Base-by-base conservation (phyloP, 2,113 vertebrate genomes). In the Eonycteris spelaea region DNA sequence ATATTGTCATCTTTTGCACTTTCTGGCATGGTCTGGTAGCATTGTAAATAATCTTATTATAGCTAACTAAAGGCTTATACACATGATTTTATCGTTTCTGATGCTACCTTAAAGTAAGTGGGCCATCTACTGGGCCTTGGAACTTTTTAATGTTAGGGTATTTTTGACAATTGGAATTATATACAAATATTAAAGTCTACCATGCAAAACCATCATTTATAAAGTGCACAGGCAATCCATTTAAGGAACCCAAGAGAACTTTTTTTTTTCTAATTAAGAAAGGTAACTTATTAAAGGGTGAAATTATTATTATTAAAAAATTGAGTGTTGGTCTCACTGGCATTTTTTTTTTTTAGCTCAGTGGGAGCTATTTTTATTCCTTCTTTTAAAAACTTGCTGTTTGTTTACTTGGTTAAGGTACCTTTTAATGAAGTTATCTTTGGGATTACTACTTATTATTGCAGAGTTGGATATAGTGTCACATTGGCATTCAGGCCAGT, bases 121-220 rank as follows among this genome's bases (percentile, higher is more conserved):
- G 61, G 51, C 28, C 19, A 35, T 93, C 59, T 10, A 68, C n/a
- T 86, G 48, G 55, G 61, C 11, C 38, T 83, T 89, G 79, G 70
- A 63, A 80, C 43, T 75, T 43, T 38, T 45, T 51, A 83, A 61
- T 85, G 65, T 90, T 88, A 70, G 4, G 11, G 7, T 85, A 21
- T 96, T 94, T 96, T 96, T 96, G 67, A 59, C 67, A 59, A 0
- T 89, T 74, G 68, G 3, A 96, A 74, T 94, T 95, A 73, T 63
- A 45, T 83, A 43, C 35, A 89, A 67, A 82, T 94, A 55, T 63
- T 94, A 55, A 95, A 73, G 40, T 82, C 82, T 40, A 18, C 83
- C 61, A n/a, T 83, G 6, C n/a, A 91, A 73, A 94, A 79, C 59
- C 43, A 82, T 95, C 11, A 78, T 78, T 95, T 94, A 90, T 21